These are phyloP conservation scores for Drosophila neonasuta DNA, from an alignment of 2,888 invertebrate genomes.

Conservation along the genomic window DNA sequence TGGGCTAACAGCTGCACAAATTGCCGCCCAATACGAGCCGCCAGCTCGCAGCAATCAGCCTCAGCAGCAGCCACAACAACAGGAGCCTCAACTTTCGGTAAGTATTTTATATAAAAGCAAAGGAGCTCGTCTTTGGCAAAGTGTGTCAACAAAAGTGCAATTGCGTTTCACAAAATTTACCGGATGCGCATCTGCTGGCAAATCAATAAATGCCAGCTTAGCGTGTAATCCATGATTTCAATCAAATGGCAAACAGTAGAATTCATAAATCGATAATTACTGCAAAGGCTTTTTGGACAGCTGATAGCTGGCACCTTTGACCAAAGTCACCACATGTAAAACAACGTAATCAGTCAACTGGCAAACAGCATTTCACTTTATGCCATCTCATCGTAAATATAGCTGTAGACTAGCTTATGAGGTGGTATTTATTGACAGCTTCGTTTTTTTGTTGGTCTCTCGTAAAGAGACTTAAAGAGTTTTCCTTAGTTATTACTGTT, in stretches of 20 bases:
- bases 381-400: conserved; percentile 27
- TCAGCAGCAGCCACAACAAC: conserved; percentile 35
- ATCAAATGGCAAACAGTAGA: background rate
- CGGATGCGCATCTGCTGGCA: background rate
- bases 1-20: conserved; percentile 68
- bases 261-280: background rate
- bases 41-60: conserved; percentile 69
- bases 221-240: background rate
- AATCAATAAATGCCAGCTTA: background rate
- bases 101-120: conserved; percentile 23
- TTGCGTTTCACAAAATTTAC: background rate
- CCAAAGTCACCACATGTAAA: background rate
- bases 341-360: conserved; percentile 5
- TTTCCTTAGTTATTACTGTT: conserved; percentile 24
- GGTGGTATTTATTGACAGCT: conserved; percentile 64
- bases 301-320: background rate
- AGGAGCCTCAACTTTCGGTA: conserved; percentile 65
- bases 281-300: background rate
- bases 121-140: background rate
- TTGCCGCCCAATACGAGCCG: conserved; percentile 81
- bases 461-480: conserved; percentile 25
- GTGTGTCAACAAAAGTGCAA: conserved; percentile 3
- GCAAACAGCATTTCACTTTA: conserved; percentile 46
- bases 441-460: conserved; percentile 33
- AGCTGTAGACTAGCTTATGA: conserved; percentile 39